Evolutionary conservation across 2,888 invertebrate species (phyloP), one percentile per base, ranked within the genome.

Genomic region (Linnaemya vulpina): DNA sequence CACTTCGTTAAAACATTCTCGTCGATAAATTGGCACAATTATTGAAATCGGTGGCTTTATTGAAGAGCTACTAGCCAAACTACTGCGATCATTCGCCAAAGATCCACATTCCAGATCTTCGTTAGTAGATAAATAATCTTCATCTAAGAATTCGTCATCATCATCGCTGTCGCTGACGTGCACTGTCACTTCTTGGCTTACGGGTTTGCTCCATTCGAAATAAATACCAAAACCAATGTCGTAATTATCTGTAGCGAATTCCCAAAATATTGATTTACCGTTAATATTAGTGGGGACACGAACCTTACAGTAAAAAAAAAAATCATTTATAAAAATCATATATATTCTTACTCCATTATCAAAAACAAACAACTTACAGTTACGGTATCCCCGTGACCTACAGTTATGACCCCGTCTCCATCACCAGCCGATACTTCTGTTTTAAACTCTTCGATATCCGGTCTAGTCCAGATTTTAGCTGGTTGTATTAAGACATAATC

Each of bases 191-290:
- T 97, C 97, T 53, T 94, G 96, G 55, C 96, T 96, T 0, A 96
- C 95, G 1, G 97, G 95, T 91, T 96, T 97, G 73, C 96, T 97
- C 98, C 99, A 99, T 93, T 99, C 99, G 92, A 99, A 99, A 92
- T 97, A 98, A 67, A 99, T 95, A 0, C 99, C 99, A 93, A 99
- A 99, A 85, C 96, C 98, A 89, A 99, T 97, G 92, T 99, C 99
- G 90, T 98, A 99, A 91, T 96, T 95, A 92, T 99, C 99, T 0
- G 99, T 99, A 15, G 99, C 98, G 92, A 99, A 99, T 93, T 99
- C 99, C 99, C 99, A 99, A 93, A 98, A 99, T 51, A 99, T 94
- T 89, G 97, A 96, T 1, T 96, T 95, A 0, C 99, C 99, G 89
- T 97, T 96, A 87, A 96, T 95, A 91, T 98, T 98, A 0, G 99